Evolutionary conservation across 1,140 invertebrate species (phyloP).

Genomic region (Adelges cooleyi): DNA sequence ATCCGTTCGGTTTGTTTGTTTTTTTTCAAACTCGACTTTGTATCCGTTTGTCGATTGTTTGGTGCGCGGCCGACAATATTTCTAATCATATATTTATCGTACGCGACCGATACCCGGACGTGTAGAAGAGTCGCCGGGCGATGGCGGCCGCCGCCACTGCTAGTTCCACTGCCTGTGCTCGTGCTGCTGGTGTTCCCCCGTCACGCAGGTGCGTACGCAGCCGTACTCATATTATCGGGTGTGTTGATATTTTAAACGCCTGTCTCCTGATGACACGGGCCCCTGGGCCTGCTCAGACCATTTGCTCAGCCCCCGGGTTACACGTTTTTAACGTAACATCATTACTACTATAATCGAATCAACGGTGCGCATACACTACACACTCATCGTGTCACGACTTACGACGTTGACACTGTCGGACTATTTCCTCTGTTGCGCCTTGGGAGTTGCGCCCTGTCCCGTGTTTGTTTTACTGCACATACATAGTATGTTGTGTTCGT

Average conservation of each 20-base stretch:
- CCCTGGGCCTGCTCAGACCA: constrained; percentile 58
- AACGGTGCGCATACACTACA: background rate
- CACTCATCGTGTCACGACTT: background rate
- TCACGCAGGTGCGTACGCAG: constrained; percentile 85
- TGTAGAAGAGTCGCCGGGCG: background rate
- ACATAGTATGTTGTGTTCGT: no score
- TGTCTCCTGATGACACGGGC: background rate
- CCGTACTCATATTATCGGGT: constrained; percentile 53
- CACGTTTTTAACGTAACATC: no score
- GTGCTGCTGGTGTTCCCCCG: constrained; percentile 38
- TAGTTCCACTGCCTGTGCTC: background rate
- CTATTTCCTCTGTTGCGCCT: constrained; percentile 4
- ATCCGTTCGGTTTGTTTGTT: no score
- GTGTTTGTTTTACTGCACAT: no score
- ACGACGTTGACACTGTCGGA: background rate
- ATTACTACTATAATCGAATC: background rate
- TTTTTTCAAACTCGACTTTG: no score
- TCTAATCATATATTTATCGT: no score
- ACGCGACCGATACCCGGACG: no score
- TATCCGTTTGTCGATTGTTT: no score
- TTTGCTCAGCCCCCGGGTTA: background rate
- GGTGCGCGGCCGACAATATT: no score
- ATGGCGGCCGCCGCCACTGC: background rate
- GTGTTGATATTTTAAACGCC: background rate
- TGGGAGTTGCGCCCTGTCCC: constrained; percentile 14